Base-by-base conservation (phyloP, 2,797 vertebrate genomes). In the Lophotriccus pileatus region DNA sequence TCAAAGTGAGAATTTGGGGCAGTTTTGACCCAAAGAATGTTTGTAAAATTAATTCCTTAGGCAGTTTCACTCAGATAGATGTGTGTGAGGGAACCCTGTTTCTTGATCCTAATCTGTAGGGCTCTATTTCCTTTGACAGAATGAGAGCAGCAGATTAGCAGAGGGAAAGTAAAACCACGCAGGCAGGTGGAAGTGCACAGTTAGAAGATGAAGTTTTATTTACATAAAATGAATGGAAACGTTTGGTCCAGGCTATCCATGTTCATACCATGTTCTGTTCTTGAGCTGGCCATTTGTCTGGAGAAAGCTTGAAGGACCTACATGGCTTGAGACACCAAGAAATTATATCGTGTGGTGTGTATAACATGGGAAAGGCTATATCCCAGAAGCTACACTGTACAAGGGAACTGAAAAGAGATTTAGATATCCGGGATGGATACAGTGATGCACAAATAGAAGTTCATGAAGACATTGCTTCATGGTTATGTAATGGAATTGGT, bases 401-500 rank as follows among this genome's bases (percentile, higher is more conserved):
- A 82, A 91, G 39, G 32, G 63, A 75, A 64, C 39, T 46, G 73
- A 79, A 92, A 87, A 82, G 73, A 63, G 41, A 82, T 91, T 76
- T 73, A 87, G 55, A 85, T 59, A 73, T 55, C 50, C 49, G 2
- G 16, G 64, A 41, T 3, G 2, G 92, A 90, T 72, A 94, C 75
- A 86, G 60, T 28, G 69, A 58, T 76, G 84, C 80, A 84, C 73
- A 95, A 96, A 93, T 81, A 94, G 89, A 93, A 91, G 80, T 81
- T 93, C 87, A 84, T 67, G 80, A 76, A 82, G 74, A 84, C 84
- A 95, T 95, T 94, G 58, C 87, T 96, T 94, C 53, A 43, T 43
- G 49, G 41, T 96, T 97, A 93, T 83, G 84, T 90, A 94, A 94
- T 95, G 78, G 87, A 96, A 93, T 75, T 12, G 1, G 47, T 93